Conservation (phyloP, 2,113 vertebrate genomes). For the Cyanoderma ruficeps region DNA sequence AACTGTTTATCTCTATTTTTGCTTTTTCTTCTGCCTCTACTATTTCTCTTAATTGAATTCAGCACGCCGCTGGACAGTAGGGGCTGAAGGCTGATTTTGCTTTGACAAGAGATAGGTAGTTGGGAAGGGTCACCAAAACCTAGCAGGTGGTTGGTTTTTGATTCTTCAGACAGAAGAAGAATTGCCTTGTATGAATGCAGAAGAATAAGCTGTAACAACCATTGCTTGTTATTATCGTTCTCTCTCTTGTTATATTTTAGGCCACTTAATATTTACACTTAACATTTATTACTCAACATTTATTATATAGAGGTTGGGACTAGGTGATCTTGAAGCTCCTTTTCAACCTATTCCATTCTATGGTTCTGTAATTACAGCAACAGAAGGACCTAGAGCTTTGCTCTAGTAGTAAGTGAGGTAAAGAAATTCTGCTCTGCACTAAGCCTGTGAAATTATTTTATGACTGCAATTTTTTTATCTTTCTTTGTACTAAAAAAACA, state of each 20-base stretch:
- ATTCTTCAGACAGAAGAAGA: neutral
- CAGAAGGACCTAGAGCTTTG: neutral
- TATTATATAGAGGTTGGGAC: neutral
- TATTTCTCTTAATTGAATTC: neutral
- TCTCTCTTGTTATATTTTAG: neutral
- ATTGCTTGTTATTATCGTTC: neutral
- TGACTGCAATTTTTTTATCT: neutral
- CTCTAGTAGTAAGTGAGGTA: neutral
- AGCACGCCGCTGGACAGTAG: neutral
- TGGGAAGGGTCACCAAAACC: neutral
- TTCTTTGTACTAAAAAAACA: neutral
- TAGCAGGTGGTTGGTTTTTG: neutral
- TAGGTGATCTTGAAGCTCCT: neutral
- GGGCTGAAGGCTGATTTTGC: neutral
- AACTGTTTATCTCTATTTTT: neutral
- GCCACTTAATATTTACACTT: neutral
- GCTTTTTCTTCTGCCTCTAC: neutral
- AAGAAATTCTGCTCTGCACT: neutral
- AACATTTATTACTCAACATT: neutral
- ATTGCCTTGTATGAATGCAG: neutral
- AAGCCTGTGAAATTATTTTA: neutral
- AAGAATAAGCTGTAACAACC: neutral
- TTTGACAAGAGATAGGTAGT: neutral
- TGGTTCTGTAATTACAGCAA: neutral
- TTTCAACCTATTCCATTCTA: neutral